phyloP scores from a whole-genome alignment of 2,888 invertebrate species.

The Papilio elwesi region DNA sequence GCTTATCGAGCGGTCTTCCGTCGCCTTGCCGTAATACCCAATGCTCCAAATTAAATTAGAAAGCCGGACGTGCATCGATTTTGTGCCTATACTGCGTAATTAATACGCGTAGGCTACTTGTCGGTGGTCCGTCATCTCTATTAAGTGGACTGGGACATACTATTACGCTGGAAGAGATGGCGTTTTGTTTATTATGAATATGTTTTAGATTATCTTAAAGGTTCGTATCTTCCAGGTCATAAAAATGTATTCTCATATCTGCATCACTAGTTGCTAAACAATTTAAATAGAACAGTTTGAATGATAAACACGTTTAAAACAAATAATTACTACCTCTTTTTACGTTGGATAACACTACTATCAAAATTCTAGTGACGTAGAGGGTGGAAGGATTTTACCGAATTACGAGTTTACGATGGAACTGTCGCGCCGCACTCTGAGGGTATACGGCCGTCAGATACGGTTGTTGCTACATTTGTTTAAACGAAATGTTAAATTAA shows the following conservation, averaged over 20 bases:
- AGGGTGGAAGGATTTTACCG: too few relatives aligned
- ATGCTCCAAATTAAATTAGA: constrained; percentile 74
- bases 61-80: constrained; percentile 69
- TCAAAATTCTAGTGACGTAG: too few relatives aligned
- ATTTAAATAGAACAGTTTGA: background rate
- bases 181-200: background rate
- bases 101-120: constrained; percentile 79
- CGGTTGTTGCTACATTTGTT: too few relatives aligned
- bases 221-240: too few relatives aligned
- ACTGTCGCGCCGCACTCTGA: too few relatives aligned
- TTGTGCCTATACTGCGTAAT: constrained; percentile 67
- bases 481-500: too few relatives aligned
- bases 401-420: too few relatives aligned
- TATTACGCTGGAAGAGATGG: constrained; percentile 53
- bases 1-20: constrained; percentile 47
- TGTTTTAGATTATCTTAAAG: background rate
- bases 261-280: too few relatives aligned
- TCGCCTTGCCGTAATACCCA: constrained; percentile 53
- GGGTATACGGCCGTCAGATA: too few relatives aligned
- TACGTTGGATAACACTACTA: too few relatives aligned
- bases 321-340: background rate
- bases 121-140: constrained; percentile 72
- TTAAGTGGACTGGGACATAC: constrained; percentile 54
- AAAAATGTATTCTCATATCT: too few relatives aligned
- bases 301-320: background rate